Evolutionary conservation across 2,797 vertebrate genomes (phyloP), one percentile per base, ranked within the genome.

Genomic region (Forpus xanthops): DNA sequence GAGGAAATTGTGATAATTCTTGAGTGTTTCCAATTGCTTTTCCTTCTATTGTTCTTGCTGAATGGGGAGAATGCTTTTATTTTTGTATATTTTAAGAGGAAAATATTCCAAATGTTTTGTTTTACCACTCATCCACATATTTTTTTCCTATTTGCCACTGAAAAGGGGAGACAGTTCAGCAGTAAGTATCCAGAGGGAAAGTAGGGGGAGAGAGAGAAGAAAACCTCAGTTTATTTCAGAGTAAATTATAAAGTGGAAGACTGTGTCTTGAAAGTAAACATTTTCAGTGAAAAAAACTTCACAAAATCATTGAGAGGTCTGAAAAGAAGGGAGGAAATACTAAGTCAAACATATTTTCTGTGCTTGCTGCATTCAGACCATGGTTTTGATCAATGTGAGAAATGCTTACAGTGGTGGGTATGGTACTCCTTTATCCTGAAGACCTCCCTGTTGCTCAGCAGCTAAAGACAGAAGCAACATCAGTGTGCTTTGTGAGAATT

Each of bases 1-100:
- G 92, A 92, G 93, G 90, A 75, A 91, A 94, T 94, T 65, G 66
- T 84, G 85, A 81, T 35, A 89, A 91, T 96, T 95, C 93, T 89
- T 83, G 73, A 87, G 87, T 50, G 35, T 85, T 89, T 94, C 67
- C 56, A 53, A 42, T 77, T 65, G 75, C 75, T 83, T 96, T 96
- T 80, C 65, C 88, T 94, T 52, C 84, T 91, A 76, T 89, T 93
- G 67, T 86, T 92, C 80, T 64, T 87, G 87, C 65, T 92, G 96
- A 94, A 89, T 87, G 47, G 64, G 56, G 75, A 85, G 75, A 79
- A 73, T 10, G 68, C 19, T 37, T 92, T 94, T 70, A 82, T 66
- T 87, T 89, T 66, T 16, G 20, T 52, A 12, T 31, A 19, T 91
- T 90, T 52, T 41, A 31, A 60, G 28, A 37, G 68, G 28, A 25